A percentile compares a stretch with the other conserved stretches of the same genome.
These are phyloP conservation scores for Thripadectes ignobilis DNA, from an alignment of 2,797 vertebrate genomes.

Conservation along the genomic window DNA sequence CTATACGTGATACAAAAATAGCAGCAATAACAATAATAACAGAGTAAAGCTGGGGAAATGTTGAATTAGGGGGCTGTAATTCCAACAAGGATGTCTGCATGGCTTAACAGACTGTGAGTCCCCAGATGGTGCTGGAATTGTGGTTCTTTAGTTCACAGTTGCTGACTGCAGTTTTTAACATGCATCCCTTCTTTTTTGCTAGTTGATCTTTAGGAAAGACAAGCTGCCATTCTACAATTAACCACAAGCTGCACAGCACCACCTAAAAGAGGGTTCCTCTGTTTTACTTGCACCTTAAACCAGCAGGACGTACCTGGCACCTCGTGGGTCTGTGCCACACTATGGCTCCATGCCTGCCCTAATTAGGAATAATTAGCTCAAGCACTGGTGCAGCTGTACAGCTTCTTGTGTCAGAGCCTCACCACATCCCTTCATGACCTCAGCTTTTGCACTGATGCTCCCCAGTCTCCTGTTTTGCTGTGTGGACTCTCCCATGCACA, in stretches of 20 bases:
- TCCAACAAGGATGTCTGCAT: neutral
- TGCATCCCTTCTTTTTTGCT: neutral
- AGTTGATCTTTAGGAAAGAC: neutral
- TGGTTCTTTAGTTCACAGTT: neutral
- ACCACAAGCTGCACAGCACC: neutral
- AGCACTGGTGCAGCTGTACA: neutral
- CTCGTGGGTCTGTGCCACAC: fast-evolving
- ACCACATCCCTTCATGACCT: neutral
- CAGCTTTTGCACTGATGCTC: neutral
- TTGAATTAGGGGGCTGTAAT: neutral
- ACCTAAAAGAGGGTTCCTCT: neutral
- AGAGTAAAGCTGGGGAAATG: neutral
- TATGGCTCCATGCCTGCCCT: neutral
- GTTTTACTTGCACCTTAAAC: neutral
- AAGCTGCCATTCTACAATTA: neutral
- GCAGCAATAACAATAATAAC: neutral
- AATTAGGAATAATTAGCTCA: slow-evolving; percentile 25
- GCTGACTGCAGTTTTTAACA: neutral
- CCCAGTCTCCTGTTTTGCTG: fast-evolving
- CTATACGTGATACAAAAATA: neutral
- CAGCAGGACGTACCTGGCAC: neutral
- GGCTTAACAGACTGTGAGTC: neutral
- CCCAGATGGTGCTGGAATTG: neutral
- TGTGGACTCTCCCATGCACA: neutral
- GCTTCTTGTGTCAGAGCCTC: neutral